These are phyloP conservation scores for Rhyacichthys aspro DNA, from an alignment of 2,797 vertebrate species.

Conservation along the genomic window DNA sequence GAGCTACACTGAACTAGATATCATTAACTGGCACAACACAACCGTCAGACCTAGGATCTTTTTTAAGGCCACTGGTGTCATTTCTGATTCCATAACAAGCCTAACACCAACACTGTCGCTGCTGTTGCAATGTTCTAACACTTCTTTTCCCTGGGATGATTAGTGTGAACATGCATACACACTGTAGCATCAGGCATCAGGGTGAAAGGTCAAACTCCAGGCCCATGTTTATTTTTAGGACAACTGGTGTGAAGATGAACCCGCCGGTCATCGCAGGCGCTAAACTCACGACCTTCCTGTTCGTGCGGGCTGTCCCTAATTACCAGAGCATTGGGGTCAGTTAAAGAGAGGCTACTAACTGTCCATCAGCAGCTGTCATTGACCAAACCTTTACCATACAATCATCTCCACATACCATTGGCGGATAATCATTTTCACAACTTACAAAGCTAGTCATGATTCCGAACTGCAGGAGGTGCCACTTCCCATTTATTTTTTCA, in stretches of 20 bases:
- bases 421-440: constrained; percentile 25
- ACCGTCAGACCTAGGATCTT: no score
- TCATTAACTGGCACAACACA: no score
- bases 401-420: constrained; percentile 14
- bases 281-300: constrained; percentile 34
- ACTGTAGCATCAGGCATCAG: neutral
- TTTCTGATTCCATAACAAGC: neutral
- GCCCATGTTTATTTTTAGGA: constrained; percentile 16
- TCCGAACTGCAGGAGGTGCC: constrained; percentile 37
- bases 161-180: constrained; percentile 11
- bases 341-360: constrained; percentile 20
- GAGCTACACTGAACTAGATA: no score
- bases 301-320: constrained; percentile 32
- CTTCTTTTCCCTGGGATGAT: neutral
- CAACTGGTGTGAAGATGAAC: constrained; percentile 18
- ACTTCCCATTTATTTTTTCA: constrained; percentile 66
- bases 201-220: constrained; percentile 8
- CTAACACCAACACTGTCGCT: neutral
- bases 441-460: constrained; percentile 15
- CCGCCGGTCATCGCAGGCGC: constrained; percentile 24
- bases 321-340: constrained; percentile 7
- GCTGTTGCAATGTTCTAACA: constrained; percentile 1
- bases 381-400: neutral
- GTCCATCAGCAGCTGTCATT: constrained; percentile 36
- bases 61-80: no score